phyloP scores from a whole-genome alignment of 2,113 vertebrate genomes.

The Calyptommatus sinebrachiatus region DNA sequence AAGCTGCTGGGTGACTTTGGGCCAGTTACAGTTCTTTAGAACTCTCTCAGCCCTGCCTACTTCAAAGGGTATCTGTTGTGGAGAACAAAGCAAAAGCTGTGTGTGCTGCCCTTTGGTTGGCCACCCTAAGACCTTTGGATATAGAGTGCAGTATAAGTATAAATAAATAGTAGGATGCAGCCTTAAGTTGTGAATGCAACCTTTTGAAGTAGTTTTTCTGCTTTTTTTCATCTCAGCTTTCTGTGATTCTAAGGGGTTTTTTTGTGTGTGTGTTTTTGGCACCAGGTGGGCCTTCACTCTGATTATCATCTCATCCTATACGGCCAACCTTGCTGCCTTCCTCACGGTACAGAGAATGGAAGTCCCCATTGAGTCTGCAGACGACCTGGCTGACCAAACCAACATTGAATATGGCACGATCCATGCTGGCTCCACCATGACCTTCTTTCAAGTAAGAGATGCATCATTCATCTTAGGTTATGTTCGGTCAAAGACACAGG shows the following conservation, averaged over 20 bases:
- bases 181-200: neutral
- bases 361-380: constrained; percentile 87
- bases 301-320: constrained; percentile 97
- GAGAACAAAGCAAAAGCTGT: no score
- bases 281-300: constrained; percentile 93
- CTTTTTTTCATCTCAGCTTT: neutral
- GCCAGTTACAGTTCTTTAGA: no score
- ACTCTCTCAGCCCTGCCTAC: no score
- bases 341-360: constrained; percentile 95
- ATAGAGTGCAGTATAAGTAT: no score
- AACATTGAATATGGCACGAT: constrained; percentile 95
- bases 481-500: neutral
- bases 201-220: no score
- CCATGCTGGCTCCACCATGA: constrained; percentile 92
- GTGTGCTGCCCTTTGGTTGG: no score
- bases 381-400: constrained; percentile 90
- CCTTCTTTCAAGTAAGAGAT: constrained; percentile 87
- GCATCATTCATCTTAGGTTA: neutral
- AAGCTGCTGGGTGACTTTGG: no score
- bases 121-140: no score
- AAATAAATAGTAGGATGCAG: no score
- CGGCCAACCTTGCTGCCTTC: constrained; percentile 91
- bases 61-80: no score
- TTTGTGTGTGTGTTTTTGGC: neutral
- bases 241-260: neutral